Conservation (phyloP, 1,140 invertebrate genomes). For the Drosophila ohnishii region DNA sequence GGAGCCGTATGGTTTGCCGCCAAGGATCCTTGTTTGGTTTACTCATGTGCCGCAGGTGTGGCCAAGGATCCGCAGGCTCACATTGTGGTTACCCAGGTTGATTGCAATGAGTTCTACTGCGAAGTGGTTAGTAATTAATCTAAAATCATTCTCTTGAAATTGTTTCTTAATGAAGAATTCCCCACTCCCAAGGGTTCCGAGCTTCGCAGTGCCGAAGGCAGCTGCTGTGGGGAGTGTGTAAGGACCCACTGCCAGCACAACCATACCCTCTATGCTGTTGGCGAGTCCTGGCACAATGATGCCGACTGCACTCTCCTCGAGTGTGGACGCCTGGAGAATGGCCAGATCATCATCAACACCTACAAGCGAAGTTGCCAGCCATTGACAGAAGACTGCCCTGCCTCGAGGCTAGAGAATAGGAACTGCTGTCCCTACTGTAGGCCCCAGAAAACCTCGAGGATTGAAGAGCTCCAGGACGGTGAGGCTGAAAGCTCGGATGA, state of each 20-base stretch:
- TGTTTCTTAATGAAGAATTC: neutral
- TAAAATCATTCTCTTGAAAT: neutral
- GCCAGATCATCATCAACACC: slow-evolving; percentile 63
- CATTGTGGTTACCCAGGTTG: slow-evolving; percentile 68
- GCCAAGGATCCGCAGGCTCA: slow-evolving; percentile 52
- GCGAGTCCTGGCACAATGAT: slow-evolving; percentile 77
- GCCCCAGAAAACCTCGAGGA: slow-evolving; percentile 6
- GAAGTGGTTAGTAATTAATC: slow-evolving; percentile 63
- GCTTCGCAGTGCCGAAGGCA: slow-evolving; percentile 49
- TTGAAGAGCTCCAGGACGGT: slow-evolving; percentile 25
- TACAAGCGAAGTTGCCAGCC: slow-evolving; percentile 70
- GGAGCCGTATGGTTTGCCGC: slow-evolving; percentile 67
- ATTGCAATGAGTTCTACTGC: slow-evolving; percentile 79
- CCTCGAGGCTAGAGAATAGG: slow-evolving; percentile 49
- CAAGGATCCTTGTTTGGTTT: slow-evolving; percentile 62
- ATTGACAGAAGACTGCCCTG: slow-evolving; percentile 64
- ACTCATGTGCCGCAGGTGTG: slow-evolving; percentile 67
- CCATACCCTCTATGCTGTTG: slow-evolving; percentile 67
- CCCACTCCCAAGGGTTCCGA: slow-evolving; percentile 60
- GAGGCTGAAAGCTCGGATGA: slow-evolving; percentile 27
- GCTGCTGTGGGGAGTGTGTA: slow-evolving; percentile 78
- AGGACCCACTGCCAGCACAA: slow-evolving; percentile 74
- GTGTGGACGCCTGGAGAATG: slow-evolving; percentile 57
- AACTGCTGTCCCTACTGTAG: slow-evolving; percentile 74
- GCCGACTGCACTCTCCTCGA: slow-evolving; percentile 76